phyloP scores from a whole-genome alignment of 2,113 vertebrate genomes.

The Thunnus maccoyii region DNA sequence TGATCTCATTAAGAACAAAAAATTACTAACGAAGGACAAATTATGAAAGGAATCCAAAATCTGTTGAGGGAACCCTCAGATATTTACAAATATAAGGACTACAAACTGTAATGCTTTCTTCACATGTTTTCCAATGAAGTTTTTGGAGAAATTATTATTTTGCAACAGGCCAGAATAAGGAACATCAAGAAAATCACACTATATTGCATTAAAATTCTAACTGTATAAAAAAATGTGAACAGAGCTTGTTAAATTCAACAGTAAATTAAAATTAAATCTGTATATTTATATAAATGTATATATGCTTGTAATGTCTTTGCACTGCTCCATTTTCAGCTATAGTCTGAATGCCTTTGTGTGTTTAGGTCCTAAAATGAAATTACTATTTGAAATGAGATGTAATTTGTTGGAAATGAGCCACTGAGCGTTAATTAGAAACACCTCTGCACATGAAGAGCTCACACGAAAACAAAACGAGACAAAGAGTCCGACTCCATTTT shows the following conservation, averaged over 20 bases:
- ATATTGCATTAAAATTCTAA: not conserved
- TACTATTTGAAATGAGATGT: not conserved
- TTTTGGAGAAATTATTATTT: not conserved
- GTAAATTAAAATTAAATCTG: too few species aligned
- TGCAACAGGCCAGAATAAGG: not conserved
- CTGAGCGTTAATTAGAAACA: conserved; percentile 17
- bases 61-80: too few species aligned
- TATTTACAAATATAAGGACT: too few species aligned
- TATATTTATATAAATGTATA: too few species aligned
- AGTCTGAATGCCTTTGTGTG: not conserved
- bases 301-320: not conserved
- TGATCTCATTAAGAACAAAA: too few species aligned
- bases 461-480: not conserved
- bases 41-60: too few species aligned
- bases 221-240: not conserved
- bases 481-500: conserved; percentile 1
- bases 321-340: not conserved
- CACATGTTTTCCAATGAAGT: too few species aligned
- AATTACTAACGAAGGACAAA: too few species aligned
- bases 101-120: too few species aligned
- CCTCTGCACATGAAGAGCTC: not conserved
- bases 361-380: not conserved
- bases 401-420: conserved; percentile 7
- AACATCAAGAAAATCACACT: not conserved
- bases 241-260: too few species aligned